Evolutionary conservation across 2,888 invertebrate species (phyloP).

Genomic region (Disparrhopalites patrizii): DNA sequence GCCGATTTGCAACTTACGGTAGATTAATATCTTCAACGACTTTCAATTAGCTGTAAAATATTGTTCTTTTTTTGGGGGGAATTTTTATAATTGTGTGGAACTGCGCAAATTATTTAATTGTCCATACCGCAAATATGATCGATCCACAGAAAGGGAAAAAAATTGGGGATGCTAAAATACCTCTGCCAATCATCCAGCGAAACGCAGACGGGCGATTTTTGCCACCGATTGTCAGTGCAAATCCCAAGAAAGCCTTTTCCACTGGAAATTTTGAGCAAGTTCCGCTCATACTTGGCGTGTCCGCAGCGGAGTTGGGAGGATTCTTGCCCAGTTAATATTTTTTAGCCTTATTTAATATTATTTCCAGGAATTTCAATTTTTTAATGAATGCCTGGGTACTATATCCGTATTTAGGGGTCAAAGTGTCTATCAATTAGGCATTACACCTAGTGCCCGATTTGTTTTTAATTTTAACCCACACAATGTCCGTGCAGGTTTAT

Average conservation of each 20-base stretch:
- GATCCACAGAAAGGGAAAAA: conserved; percentile 36
- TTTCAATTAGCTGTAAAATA: too few species aligned
- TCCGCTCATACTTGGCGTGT: conserved; percentile 41
- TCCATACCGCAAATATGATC: too few species aligned
- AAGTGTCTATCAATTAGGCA: neutral
- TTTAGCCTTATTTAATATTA: neutral
- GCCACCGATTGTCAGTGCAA: conserved; percentile 37
- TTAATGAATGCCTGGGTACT: too few species aligned
- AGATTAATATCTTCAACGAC: too few species aligned
- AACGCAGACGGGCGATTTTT: conserved; percentile 40
- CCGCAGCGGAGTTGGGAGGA: conserved; percentile 40
- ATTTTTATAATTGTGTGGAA: too few species aligned
- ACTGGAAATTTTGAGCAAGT: conserved; percentile 41
- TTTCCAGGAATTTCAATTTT: neutral
- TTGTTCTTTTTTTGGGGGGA: too few species aligned
- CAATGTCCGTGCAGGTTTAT: conserved; percentile 17
- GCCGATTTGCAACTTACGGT: conserved; percentile 38
- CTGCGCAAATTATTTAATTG: too few species aligned
- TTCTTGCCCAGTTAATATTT: conserved; percentile 36
- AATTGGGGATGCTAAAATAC: conserved; percentile 31
- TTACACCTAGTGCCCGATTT: neutral
- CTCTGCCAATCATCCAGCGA: conserved; percentile 39
- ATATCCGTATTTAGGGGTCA: too few species aligned
- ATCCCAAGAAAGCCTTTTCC: conserved; percentile 25
- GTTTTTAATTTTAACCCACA: neutral